Evolutionary conservation across 2,888 invertebrate species (phyloP).

Genomic region (Rotaria macrura): DNA sequence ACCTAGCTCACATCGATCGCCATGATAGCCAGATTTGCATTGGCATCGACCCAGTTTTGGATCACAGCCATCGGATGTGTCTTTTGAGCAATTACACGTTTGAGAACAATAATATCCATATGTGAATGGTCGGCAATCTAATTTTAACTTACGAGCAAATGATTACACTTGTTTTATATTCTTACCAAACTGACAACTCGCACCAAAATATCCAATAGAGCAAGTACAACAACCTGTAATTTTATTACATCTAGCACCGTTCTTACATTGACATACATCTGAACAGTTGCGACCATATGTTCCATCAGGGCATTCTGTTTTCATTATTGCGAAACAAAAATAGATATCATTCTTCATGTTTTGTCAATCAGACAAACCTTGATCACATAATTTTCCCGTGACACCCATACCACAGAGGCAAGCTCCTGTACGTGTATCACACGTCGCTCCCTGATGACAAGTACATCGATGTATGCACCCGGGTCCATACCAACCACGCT

Average conservation of each 20-base stretch:
- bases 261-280: constrained; percentile 4
- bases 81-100: background rate
- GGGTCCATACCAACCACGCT: background rate
- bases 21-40: background rate
- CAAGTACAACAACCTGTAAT: background rate
- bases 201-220: background rate
- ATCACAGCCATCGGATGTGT: background rate
- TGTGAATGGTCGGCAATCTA: constrained; percentile 1
- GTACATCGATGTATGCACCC: background rate
- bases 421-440: background rate
- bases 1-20: background rate
- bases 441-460: background rate
- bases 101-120: constrained; percentile 11
- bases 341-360: too few relatives aligned
- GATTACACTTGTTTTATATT: background rate
- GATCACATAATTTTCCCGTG: background rate
- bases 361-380: background rate
- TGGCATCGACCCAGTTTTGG: background rate
- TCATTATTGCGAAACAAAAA: background rate
- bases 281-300: background rate
- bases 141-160: background rate
- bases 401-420: background rate
- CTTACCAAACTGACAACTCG: background rate
- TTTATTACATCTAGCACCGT: background rate
- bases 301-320: constrained; percentile 13